Conservation (phyloP, 1,140 invertebrate genomes). For the Euura saliciscinereae region DNA sequence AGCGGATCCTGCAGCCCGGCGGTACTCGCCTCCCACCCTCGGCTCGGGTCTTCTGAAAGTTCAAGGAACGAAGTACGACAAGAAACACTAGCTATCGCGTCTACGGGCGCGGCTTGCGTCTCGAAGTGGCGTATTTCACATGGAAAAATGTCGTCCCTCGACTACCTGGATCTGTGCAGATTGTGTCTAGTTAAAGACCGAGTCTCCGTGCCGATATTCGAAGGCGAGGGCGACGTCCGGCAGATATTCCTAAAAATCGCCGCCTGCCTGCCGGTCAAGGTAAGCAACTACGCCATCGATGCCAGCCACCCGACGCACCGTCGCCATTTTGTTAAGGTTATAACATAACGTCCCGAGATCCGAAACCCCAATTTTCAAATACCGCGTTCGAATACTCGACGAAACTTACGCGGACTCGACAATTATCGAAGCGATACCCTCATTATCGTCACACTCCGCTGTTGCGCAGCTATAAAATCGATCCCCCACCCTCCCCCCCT, state of each 20-base stretch:
- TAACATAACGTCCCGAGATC: not conserved
- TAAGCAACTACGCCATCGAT: conserved; percentile 60
- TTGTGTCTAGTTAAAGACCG: conserved; percentile 66
- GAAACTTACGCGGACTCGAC: no score
- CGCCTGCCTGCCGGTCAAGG: conserved; percentile 67
- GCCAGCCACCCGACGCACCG: conserved; percentile 24
- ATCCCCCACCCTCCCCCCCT: not conserved
- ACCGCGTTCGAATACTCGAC: no score
- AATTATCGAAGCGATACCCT: no score
- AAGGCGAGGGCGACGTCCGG: conserved; percentile 61
- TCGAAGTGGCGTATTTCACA: conserved; percentile 39
- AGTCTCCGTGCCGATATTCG: conserved; percentile 65
- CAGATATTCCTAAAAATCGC: conserved; percentile 65
- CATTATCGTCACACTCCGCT: not conserved
- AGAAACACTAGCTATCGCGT: not conserved
- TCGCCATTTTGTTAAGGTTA: conserved; percentile 8
- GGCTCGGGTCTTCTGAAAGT: not conserved
- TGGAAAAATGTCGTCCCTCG: conserved; percentile 57
- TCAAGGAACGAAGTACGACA: not conserved
- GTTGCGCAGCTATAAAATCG: not conserved
- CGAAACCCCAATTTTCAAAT: not conserved
- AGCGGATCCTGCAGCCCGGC: not conserved
- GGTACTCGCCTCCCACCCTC: not conserved
- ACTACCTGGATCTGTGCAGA: conserved; percentile 64
- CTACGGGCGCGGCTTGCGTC: conserved; percentile 42